phyloP scores from a whole-genome alignment of 2,113 vertebrate species.

The Phyllostomus discolor region DNA sequence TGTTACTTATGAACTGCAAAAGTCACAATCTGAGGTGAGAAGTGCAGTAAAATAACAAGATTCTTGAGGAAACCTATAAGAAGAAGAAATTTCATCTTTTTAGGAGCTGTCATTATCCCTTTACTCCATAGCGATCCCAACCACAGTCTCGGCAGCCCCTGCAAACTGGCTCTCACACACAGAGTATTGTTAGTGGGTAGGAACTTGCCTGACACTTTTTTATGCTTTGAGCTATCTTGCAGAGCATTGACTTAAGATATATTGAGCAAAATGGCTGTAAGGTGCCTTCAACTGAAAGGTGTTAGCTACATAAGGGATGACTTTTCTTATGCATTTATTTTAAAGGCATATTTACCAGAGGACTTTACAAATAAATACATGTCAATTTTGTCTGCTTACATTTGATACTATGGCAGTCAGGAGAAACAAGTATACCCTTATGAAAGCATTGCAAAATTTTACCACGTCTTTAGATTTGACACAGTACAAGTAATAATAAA shows the following conservation, averaged over 20 bases:
- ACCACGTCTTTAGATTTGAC: background rate
- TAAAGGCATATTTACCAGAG: background rate
- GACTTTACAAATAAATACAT: background rate
- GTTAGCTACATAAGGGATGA: background rate
- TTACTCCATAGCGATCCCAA: background rate
- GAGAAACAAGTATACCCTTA: background rate
- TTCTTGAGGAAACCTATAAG: background rate
- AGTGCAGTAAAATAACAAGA: background rate
- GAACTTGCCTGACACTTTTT: background rate
- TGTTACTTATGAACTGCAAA: background rate
- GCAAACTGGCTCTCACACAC: background rate
- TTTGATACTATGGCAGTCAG: background rate
- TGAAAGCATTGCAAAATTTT: background rate
- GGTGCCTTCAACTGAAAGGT: background rate
- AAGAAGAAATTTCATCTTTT: background rate
- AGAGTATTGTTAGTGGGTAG: background rate
- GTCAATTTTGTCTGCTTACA: background rate
- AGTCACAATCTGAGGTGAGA: background rate
- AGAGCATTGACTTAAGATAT: background rate
- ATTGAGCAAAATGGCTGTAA: background rate
- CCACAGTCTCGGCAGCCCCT: background rate
- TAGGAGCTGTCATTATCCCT: background rate
- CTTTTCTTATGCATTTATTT: background rate
- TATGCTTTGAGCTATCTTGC: background rate
- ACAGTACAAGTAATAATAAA: background rate